Base-by-base conservation (phyloP, 2,113 vertebrate genomes). In the Lamprotornis superbus region DNA sequence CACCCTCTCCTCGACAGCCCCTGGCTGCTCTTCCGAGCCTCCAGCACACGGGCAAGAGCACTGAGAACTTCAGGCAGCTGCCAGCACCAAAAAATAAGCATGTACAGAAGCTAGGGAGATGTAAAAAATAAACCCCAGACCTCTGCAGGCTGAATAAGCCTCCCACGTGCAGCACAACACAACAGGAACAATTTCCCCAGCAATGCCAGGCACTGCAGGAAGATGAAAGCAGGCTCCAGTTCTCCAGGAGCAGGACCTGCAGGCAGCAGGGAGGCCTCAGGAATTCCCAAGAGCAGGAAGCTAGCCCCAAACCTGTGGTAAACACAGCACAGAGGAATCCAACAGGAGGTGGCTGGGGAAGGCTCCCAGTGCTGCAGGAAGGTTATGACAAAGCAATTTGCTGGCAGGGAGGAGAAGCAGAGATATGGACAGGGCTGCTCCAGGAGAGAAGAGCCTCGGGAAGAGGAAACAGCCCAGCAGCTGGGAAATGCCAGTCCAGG, bases 61-160 rank as follows among this genome's bases (percentile, higher is more conserved):
- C 0, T 0, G 9, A 74, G 55, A 75, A 53, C 42, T 50, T 49
- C 65, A 20, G 53, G 77, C 40, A 39, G 78, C 2, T 0, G 1
- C 15, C 69, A 18, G 24, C 30, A 55, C n/a, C 28, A 63, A 53
- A 89, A 56, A 67, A 15, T 0, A 37, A 57, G 23, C 16, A 25
- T 0, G 6, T 22, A 35, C 25, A 52, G 42, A 59, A 90, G 47
- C 33, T 25, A 18, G 37, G 15, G 46, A 81, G 47, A 71, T 14
- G 15, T 30, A 27, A 64, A 52, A 61, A 86, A n/a, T 1, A 37
- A 67, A 60, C 3, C 11, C 3, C 33, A 82, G 84, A 53, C 25
- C 35, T 64, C 8, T 56, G 50, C 40, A 81, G 25, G 35, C 75
- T 75, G 80, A 91, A 70, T 7, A 44, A 70, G 73, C 70, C 64